Percentiles rank a stretch among this genome's conserved stretches.
These are phyloP conservation scores for Toxostoma redivivum DNA, from an alignment of 2,113 vertebrate genomes.

Conservation along the genomic window DNA sequence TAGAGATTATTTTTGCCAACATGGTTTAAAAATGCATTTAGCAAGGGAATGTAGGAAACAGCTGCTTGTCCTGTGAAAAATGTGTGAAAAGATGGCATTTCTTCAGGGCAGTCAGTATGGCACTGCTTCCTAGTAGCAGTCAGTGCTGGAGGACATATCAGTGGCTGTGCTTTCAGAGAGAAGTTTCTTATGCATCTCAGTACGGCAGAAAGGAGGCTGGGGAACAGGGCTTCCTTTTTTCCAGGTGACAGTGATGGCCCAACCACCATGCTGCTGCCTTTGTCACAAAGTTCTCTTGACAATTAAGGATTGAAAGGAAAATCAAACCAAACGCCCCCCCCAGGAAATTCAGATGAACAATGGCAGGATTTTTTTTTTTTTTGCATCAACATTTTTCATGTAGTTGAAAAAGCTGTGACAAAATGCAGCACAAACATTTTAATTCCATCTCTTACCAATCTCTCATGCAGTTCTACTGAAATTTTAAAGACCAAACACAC, in stretches of 20 bases:
- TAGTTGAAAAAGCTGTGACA: background rate
- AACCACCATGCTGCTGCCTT: background rate
- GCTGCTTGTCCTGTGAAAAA: background rate
- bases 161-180: background rate
- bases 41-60: background rate
- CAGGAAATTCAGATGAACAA: background rate
- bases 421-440: background rate
- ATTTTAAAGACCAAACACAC: background rate
- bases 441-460: background rate
- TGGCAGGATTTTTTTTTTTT: background rate
- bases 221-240: background rate
- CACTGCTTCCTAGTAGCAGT: background rate
- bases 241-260: background rate
- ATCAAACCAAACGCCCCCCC: background rate
- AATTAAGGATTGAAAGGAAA: background rate
- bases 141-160: background rate
- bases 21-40: background rate
- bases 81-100: background rate
- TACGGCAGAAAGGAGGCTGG: background rate
- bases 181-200: background rate
- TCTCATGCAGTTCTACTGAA: background rate
- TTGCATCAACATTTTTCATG: background rate
- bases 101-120: background rate
- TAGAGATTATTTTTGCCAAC: background rate
- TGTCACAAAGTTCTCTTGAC: background rate